These are phyloP conservation scores for Zophobas atratus DNA, from an alignment of 1,140 invertebrate genomes.

Conservation along the genomic window DNA sequence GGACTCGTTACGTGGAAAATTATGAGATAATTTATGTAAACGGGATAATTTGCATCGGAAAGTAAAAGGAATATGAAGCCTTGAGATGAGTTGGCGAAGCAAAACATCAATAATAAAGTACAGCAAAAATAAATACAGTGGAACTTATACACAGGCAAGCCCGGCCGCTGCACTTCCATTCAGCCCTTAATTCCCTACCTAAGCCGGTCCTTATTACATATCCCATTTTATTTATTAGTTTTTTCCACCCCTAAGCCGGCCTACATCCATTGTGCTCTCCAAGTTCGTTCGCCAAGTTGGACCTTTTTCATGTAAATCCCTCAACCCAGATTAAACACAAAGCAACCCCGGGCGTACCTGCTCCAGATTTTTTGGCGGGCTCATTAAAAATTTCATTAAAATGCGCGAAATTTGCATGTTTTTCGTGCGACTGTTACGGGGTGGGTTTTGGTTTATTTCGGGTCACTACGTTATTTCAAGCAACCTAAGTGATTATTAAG, in stretches of 20 bases:
- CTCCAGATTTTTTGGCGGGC: conserved; percentile 50
- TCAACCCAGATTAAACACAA: conserved; percentile 48
- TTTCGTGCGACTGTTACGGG: not conserved
- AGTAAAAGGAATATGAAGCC: too few species aligned
- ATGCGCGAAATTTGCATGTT: conserved; percentile 48
- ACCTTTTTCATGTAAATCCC: conserved; percentile 52
- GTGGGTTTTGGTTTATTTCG: not conserved
- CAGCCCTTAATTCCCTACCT: conserved; percentile 51
- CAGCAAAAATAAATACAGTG: not conserved
- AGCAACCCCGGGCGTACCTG: conserved; percentile 46
- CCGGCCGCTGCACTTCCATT: conserved; percentile 8
- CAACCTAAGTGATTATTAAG: conserved; percentile 7
- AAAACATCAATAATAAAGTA: too few species aligned
- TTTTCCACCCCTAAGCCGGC: conserved; percentile 49
- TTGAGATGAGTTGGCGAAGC: too few species aligned
- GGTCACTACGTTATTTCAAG: not conserved
- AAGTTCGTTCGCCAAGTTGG: conserved; percentile 44
- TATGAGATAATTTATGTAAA: not conserved
- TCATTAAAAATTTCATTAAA: conserved; percentile 47
- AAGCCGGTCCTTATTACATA: conserved; percentile 49
- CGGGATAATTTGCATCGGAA: not conserved
- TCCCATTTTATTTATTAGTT: conserved; percentile 52
- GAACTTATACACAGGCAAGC: not conserved
- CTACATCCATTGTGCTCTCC: conserved; percentile 49
- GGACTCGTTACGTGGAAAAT: not conserved